These are phyloP conservation scores for Phytoseiulus persimilis DNA, from an alignment of 2,888 invertebrate species.

Conservation along the genomic window DNA sequence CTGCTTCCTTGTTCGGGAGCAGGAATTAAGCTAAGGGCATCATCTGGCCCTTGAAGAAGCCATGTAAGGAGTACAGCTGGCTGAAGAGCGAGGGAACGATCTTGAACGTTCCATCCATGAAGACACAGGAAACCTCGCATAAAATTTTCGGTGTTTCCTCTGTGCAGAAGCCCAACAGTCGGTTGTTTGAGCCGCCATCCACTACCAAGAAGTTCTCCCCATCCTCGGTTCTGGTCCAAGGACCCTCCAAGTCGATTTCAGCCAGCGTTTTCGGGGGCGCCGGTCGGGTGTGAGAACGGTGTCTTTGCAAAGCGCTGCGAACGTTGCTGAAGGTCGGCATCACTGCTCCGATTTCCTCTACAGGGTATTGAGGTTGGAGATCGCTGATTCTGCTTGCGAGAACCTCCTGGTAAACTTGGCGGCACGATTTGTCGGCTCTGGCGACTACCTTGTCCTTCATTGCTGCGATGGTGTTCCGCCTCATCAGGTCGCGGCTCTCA, in stretches of 20 bases:
- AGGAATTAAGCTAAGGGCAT: not conserved
- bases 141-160: not conserved
- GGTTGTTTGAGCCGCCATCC: not conserved
- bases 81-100: not conserved
- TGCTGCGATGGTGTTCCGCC: too few species aligned
- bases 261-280: not conserved
- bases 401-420: not conserved
- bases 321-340: not conserved
- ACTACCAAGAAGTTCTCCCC: not conserved
- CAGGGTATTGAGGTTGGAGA: not conserved
- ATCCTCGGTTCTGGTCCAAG: not conserved
- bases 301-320: not conserved
- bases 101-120: not conserved
- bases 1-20: not conserved
- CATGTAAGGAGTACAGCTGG: not conserved
- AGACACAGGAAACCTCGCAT: not conserved
- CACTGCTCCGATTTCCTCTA: not conserved
- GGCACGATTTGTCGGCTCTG: not conserved
- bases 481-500: too few species aligned
- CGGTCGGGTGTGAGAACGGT: not conserved
- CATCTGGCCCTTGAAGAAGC: not conserved
- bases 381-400: too few species aligned
- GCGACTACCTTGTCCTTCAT: not conserved
- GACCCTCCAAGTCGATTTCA: not conserved
- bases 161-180: not conserved